Base-by-base conservation (phyloP, 92 coral and sea anemone genomes). In the Phenganax marumi region DNA sequence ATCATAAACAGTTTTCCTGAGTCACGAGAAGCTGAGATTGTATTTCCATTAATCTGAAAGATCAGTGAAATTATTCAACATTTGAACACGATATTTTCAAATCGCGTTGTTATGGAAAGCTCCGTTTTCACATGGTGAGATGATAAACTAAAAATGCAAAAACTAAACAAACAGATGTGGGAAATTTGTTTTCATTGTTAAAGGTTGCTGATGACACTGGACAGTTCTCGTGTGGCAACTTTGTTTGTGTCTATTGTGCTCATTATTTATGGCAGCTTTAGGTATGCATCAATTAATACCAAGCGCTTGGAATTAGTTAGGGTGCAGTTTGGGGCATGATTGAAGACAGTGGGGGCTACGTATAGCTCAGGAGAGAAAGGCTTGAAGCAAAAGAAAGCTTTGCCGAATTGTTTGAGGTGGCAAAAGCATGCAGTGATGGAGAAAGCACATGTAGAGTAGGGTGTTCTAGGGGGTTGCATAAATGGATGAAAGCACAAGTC, bases 191-290 rank as follows among this genome's bases (percentile, higher is more conserved):
- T 66, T 66, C 50, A 12, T 33, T 84, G 64, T 83, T 55, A 13
- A 75, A 96, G 99, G 99, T 79, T 91, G 52, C 89, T 89, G 68
- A 89, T 90, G 85, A 79, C 90, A 70, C 84, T 91, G 17, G 99
- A 96, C 72, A 91, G 97, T 65, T 96, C 99, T 6, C 84, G 99
- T 83, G 83, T 96, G 52, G 72, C 93, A 25, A 96, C 99, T 8
- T 86, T 96, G 52, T 78, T 92, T 43, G 89, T 96, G 65, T 96
- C 99, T 0, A 87, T 96, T 60, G 86, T 96, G 10, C 93, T 96
- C 52, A 96, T 96, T 19, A 89, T 96, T 11, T 96, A 92, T 49
- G 99, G 99, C 50, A 92, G 99, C 74, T 96, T 96, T 64, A 92
- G 99, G 99, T 96, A 48, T 65, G 86, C 43, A 33, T 5, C n/a